Evolutionary conservation across 2,113 vertebrate species (phyloP).

Genomic region (Thalassarche chlororhynchos): DNA sequence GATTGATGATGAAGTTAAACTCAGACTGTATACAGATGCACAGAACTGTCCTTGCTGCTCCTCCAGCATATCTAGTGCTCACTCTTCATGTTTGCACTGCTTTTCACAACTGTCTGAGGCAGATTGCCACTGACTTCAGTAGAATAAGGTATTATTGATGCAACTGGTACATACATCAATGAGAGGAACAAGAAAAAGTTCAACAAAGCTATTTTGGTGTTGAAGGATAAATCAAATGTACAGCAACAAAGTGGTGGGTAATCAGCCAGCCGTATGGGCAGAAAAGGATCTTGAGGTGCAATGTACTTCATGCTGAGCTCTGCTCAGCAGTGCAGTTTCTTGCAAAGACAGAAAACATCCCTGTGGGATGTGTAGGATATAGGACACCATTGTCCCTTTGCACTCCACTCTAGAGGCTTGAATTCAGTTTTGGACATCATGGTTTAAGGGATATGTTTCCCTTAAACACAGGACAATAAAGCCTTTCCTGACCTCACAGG

Average conservation of each 20-base stretch:
- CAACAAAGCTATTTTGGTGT: neutral
- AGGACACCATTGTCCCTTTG: neutral
- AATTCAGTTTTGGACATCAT: too few species aligned
- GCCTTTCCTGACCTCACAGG: neutral
- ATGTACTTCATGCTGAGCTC: rapidly evolving
- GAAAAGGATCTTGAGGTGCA: neutral
- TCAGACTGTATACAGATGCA: neutral
- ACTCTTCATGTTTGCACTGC: neutral
- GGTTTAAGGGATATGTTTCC: neutral
- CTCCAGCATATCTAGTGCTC: neutral
- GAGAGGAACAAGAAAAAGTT: neutral
- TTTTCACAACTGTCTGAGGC: neutral
- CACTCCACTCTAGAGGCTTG: neutral
- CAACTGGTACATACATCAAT: neutral
- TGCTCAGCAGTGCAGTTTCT: neutral
- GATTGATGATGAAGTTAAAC: neutral
- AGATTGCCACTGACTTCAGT: neutral
- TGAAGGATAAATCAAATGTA: neutral
- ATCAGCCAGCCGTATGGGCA: neutral
- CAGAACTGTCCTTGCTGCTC: neutral
- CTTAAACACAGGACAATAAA: neutral
- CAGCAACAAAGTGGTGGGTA: too few species aligned
- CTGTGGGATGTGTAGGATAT: neutral
- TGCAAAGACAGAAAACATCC: neutral
- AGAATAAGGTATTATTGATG: neutral